These are phyloP conservation scores for Dipodomys stephensi DNA, from an alignment of 2,113 vertebrate genomes.

Conservation along the genomic window DNA sequence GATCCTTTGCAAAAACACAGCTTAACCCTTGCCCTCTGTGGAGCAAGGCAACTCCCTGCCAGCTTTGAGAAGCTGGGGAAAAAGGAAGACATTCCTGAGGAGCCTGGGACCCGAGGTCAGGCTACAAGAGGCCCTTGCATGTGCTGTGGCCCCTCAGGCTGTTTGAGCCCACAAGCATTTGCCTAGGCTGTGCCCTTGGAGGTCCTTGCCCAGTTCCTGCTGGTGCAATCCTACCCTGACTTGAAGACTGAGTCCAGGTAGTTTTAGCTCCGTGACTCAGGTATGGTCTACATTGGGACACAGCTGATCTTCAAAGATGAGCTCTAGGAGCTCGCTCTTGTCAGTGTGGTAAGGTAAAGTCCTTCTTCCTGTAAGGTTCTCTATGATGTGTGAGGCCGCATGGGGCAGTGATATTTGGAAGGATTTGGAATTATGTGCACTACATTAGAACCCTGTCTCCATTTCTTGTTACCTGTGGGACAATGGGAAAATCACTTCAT, in stretches of 20 bases:
- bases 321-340: neutral
- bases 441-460: neutral
- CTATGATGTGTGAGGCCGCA: neutral
- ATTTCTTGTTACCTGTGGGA: neutral
- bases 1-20: neutral
- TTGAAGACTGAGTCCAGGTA: too few relatives aligned
- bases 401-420: neutral
- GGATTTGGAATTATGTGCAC: neutral
- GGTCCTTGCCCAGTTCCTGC: neutral
- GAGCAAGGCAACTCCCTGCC: neutral
- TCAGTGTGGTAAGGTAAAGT: neutral
- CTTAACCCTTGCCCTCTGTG: neutral
- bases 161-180: neutral
- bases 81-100: neutral
- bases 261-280: neutral
- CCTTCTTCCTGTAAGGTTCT: neutral
- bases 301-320: neutral
- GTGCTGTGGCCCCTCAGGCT: too few relatives aligned
- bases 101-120: neutral
- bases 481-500: neutral
- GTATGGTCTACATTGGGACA: neutral
- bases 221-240: neutral
- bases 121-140: neutral
- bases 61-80: neutral
- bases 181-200: neutral